Conservation (phyloP, 1,140 invertebrate genomes). For the Nasonia giraulti region DNA sequence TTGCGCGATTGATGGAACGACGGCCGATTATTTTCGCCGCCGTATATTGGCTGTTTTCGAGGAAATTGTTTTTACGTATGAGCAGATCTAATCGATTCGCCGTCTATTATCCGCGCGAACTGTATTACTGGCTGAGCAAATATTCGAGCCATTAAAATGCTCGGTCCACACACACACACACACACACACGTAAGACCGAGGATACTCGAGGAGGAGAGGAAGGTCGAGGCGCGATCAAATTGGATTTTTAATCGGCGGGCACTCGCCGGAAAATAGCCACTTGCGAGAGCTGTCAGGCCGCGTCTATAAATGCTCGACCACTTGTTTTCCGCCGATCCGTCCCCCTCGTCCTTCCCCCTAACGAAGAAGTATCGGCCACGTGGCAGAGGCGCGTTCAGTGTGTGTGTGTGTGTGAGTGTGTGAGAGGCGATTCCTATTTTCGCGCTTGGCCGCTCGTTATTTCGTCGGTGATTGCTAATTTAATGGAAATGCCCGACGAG, state of each 20-base stretch:
- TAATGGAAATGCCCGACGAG: conserved; percentile 14
- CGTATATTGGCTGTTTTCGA: background rate
- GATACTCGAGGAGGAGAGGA: background rate
- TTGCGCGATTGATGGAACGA: background rate
- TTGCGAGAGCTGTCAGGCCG: conserved; percentile 63
- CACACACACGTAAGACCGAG: no score
- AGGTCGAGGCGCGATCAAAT: conserved; percentile 56
- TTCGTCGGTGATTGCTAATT: conserved; percentile 42
- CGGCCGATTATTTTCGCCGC: background rate
- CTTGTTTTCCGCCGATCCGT: conserved; percentile 57
- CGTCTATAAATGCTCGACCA: conserved; percentile 66
- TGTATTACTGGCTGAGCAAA: background rate
- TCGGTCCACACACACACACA: no score
- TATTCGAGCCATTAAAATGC: no score
- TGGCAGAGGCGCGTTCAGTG: background rate
- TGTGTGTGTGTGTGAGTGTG: no score
- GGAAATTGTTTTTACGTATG: no score
- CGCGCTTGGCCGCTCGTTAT: conserved; percentile 47
- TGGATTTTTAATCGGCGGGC: conserved; percentile 74
- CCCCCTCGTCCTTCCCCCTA: background rate
- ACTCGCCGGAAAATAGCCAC: conserved; percentile 74
- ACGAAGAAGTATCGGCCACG: conserved; percentile 21
- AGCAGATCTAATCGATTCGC: no score
- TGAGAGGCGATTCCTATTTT: conserved; percentile 5
- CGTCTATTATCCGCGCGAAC: no score